A percentile compares a stretch with the other conserved stretches of the same genome.
Evolutionary conservation across 2,888 invertebrate genomes (phyloP).

Genomic region (Papilio gigon): DNA sequence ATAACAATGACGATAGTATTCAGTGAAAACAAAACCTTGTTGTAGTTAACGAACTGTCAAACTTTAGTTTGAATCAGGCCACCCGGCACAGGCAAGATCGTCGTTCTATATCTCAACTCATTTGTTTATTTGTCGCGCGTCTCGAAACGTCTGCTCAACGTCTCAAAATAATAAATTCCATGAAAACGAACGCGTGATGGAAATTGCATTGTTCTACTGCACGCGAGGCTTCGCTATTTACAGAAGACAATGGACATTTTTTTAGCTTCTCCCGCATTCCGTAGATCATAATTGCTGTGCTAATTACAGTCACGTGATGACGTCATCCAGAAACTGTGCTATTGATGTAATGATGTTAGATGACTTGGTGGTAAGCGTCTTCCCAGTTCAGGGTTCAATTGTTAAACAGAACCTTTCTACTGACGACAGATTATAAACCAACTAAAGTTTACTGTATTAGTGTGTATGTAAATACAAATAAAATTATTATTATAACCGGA

Average conservation of each 20-base stretch:
- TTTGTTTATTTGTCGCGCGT: background rate
- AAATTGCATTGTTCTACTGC: slow-evolving; percentile 26
- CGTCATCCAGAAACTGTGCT: slow-evolving; percentile 21
- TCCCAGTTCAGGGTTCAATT: background rate
- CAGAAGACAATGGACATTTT: slow-evolving; percentile 34
- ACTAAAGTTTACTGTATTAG: background rate
- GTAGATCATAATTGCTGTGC: slow-evolving; percentile 24
- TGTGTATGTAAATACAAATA: slow-evolving; percentile 3
- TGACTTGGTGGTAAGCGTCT: background rate
- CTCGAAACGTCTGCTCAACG: slow-evolving; percentile 1
- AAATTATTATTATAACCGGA: slow-evolving; percentile 26
- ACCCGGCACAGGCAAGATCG: too few species aligned
- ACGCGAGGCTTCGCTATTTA: slow-evolving; percentile 33
- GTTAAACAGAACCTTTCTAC: slow-evolving; percentile 13
- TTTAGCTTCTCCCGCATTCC: slow-evolving; percentile 21
- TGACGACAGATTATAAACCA: slow-evolving; percentile 14
- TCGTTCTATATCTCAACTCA: too few species aligned
- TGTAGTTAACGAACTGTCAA: too few species aligned
- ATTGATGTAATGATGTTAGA: background rate
- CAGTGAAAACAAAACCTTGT: too few species aligned
- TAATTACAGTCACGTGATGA: slow-evolving; percentile 28
- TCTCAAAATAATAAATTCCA: slow-evolving; percentile 12
- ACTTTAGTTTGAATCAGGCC: too few species aligned
- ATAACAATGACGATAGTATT: too few species aligned
- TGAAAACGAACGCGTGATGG: slow-evolving; percentile 18